Percentiles rank a stretch among this genome's conserved stretches.
Conservation (phyloP, 2,797 vertebrate genomes). For the Pipistrellus pipistrellus region DNA sequence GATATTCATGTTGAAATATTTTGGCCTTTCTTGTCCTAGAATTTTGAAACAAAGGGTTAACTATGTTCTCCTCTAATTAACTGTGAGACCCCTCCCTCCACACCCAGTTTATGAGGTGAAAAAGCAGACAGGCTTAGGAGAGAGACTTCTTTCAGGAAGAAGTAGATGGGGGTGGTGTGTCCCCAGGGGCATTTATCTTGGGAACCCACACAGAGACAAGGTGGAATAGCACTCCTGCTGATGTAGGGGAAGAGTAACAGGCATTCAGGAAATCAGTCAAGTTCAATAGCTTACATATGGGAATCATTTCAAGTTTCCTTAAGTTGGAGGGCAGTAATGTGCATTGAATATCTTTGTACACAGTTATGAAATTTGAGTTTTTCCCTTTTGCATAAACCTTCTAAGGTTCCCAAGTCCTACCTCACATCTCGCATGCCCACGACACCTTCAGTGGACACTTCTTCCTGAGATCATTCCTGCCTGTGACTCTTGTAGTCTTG, state of each 20-base stretch:
- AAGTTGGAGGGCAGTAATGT: background rate
- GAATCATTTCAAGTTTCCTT: background rate
- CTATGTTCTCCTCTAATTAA: background rate
- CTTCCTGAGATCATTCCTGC: background rate
- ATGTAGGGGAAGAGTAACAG: background rate
- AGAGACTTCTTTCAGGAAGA: background rate
- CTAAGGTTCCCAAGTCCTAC: background rate
- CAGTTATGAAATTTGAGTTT: background rate
- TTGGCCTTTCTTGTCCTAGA: slow-evolving; percentile 15
- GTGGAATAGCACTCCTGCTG: background rate
- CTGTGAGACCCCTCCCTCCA: background rate
- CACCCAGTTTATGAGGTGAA: background rate
- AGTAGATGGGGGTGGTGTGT: background rate
- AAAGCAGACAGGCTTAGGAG: background rate
- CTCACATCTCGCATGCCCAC: background rate
- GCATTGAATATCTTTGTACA: background rate
- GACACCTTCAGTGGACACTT: background rate
- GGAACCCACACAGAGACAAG: background rate
- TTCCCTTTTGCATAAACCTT: background rate
- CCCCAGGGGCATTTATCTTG: background rate
- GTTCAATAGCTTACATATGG: background rate
- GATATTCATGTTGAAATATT: background rate
- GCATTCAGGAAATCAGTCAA: background rate
- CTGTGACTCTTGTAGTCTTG: background rate
- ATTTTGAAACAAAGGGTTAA: slow-evolving; percentile 1